phyloP scores from a whole-genome alignment of 2,888 invertebrate species.

The Bibio marci region DNA sequence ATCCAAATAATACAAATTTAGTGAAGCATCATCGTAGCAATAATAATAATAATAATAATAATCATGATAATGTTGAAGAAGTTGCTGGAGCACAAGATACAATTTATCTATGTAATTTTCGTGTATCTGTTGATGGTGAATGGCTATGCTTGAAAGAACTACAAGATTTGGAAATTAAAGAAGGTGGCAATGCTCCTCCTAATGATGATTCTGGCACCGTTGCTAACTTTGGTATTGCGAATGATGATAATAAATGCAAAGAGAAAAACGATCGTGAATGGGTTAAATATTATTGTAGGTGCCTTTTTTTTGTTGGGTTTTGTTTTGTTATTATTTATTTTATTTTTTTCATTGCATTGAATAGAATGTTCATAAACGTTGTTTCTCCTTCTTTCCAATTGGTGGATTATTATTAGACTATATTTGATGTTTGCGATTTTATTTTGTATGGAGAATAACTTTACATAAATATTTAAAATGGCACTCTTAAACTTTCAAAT shows the following conservation, averaged over 20 bases:
- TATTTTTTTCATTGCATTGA: no score
- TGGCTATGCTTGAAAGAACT: slow-evolving; percentile 91
- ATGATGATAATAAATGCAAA: slow-evolving; percentile 15
- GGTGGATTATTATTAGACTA: no score
- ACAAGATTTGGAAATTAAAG: slow-evolving; percentile 78
- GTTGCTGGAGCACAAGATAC: slow-evolving; percentile 88
- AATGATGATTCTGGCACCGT: slow-evolving; percentile 13
- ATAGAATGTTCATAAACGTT: background rate
- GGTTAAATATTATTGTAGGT: slow-evolving; percentile 30
- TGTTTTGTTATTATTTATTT: background rate
- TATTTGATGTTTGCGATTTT: no score
- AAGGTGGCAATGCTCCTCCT: slow-evolving; percentile 19
- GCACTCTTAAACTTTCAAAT: no score
- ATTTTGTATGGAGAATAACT: no score
- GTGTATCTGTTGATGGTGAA: slow-evolving; percentile 92
- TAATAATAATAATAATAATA: no score
- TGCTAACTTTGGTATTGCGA: slow-evolving; percentile 12
- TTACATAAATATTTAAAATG: no score
- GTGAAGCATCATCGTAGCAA: no score
- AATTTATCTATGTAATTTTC: slow-evolving; percentile 91
- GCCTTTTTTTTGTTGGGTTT: slow-evolving; percentile 11
- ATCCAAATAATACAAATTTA: no score
- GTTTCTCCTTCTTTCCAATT: no score
- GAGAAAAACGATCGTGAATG: slow-evolving; percentile 17
- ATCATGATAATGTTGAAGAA: slow-evolving; percentile 34